These are phyloP conservation scores for Lasius fuliginosus DNA, from an alignment of 2,888 invertebrate species.

Conservation along the genomic window DNA sequence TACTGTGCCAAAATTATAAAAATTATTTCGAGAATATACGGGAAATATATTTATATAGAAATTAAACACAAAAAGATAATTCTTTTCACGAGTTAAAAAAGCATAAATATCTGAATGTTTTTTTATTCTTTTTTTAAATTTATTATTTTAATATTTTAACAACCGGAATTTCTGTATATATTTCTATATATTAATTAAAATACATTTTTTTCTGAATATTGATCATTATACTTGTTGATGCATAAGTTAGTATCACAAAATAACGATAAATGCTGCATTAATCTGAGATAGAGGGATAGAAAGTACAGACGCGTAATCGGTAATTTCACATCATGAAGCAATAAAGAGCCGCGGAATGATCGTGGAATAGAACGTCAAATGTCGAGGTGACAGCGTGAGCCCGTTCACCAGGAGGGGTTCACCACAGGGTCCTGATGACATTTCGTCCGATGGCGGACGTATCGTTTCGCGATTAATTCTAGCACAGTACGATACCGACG, in stretches of 20 bases:
- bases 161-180: background rate
- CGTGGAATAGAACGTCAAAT: conserved; percentile 21
- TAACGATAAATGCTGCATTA: conserved; percentile 2
- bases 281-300: background rate
- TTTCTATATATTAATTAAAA: background rate
- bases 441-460: conserved; percentile 55
- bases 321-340: conserved; percentile 1
- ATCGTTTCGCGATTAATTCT: conserved; percentile 69
- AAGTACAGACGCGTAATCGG: background rate
- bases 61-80: background rate
- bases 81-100: background rate
- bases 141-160: background rate
- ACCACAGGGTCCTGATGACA: conserved; percentile 60
- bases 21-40: background rate
- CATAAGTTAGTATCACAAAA: background rate
- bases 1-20: background rate
- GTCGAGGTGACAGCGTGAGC: background rate
- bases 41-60: background rate
- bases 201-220: background rate
- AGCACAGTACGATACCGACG: conserved; percentile 63
- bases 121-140: background rate
- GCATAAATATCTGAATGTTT: background rate
- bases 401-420: conserved; percentile 39
- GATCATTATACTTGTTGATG: background rate
- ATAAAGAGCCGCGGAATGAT: conserved; percentile 43